Evolutionary conservation across 1,140 invertebrate genomes (phyloP), one percentile per base, ranked within the genome.

Genomic region (Aradophagus sp.): DNA sequence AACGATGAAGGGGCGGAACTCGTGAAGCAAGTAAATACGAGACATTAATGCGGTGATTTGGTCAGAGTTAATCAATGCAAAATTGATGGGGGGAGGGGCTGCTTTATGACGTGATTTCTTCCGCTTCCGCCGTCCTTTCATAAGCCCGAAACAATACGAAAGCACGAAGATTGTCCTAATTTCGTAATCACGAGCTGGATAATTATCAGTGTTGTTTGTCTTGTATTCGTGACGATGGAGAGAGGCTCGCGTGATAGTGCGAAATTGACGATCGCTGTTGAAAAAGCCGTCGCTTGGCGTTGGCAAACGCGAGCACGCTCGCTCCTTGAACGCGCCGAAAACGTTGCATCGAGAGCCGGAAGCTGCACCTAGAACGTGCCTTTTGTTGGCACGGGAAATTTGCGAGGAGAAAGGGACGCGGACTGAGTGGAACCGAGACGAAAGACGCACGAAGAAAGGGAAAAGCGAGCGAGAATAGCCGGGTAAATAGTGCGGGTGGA

Each of bases 321-420:
- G 53, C 66, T 59, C 36, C 31, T 50, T 35, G 41, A 47, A 48
- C n/a, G 8, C 15, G 39, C 56, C 62, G 58, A 58, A 73, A 72
- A 62, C 39, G 32, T 67, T 63, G 36, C 62, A 35, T 34, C 58
- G 52, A 67, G 44, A 53, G 62, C 56, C 69, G 50, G 56, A 73
- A 73, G 62, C 56, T 58, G 48, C 62, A 63, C 52, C 56, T 65
- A 55, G 31, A 47, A 45, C 58, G 7, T 48, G 34, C 26, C 47
- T 73, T 62, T 73, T 67, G 69, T 73, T 73, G 47, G 50, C 45
- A 38, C 27, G 44, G 23, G 20, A 63, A 67, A 63, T 73, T 67
- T 47, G 56, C 26, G 52, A 31, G 32, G 16, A 48, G 52, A 20
- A 35, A 23, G 34, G 11, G 27, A 48, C 10, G n/a, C n/a, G 32